These are phyloP conservation scores for Mamestra brassicae DNA, from an alignment of 2,888 invertebrate genomes.

Conservation along the genomic window DNA sequence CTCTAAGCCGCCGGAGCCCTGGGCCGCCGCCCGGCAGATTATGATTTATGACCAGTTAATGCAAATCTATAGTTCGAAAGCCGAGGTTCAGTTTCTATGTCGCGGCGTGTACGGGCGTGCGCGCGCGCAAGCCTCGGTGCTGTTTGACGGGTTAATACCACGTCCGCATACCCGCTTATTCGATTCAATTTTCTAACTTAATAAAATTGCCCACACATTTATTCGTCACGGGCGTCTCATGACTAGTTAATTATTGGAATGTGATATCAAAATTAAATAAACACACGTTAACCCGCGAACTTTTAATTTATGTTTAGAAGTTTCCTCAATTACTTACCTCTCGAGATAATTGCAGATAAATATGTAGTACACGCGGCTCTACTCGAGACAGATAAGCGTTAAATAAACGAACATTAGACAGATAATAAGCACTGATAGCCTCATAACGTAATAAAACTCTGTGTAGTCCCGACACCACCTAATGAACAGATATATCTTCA, in stretches of 20 bases:
- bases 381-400: conserved; percentile 45
- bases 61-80: conserved; percentile 84
- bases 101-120: conserved; percentile 60
- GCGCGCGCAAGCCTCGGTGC: conserved; percentile 55
- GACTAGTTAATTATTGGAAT: conserved; percentile 43
- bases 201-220: conserved; percentile 75
- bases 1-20: conserved; percentile 69
- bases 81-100: conserved; percentile 72
- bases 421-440: conserved; percentile 41
- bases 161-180: conserved; percentile 74
- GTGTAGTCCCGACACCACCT: conserved; percentile 20
- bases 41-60: conserved; percentile 87
- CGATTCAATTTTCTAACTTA: conserved; percentile 78
- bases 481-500: conserved; percentile 23
- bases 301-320: conserved; percentile 49
- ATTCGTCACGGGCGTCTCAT: conserved; percentile 62
- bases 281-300: conserved; percentile 32
- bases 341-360: conserved; percentile 59
- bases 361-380: conserved; percentile 45
- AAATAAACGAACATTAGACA: conserved; percentile 53
- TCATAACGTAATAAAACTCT: conserved; percentile 11
- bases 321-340: conserved; percentile 52
- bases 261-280: conserved; percentile 39
- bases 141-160: conserved; percentile 74
- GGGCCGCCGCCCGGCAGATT: conserved; percentile 70